These are phyloP conservation scores for Aphis gossypii DNA, from an alignment of 1,140 invertebrate genomes.

Conservation along the genomic window DNA sequence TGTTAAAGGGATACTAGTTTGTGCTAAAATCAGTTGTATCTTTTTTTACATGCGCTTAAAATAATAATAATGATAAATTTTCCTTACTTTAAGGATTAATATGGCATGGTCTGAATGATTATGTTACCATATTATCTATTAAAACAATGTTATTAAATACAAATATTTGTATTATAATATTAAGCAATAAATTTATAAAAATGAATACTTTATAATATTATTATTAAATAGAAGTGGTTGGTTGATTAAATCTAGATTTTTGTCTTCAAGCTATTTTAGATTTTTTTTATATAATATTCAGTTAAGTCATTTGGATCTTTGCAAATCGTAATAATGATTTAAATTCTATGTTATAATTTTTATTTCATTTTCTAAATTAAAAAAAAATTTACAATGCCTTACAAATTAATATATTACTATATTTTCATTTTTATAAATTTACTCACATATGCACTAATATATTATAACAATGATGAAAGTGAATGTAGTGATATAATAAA, in stretches of 20 bases:
- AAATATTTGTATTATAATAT: not conserved
- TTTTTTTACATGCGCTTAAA: no score
- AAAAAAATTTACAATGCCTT: not conserved
- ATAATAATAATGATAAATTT: no score
- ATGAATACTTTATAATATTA: not conserved
- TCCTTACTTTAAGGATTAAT: no score
- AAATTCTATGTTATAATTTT: not conserved
- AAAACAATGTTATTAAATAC: not conserved
- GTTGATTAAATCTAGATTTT: not conserved
- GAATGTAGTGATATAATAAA: conserved; percentile 9
- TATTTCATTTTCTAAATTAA: not conserved
- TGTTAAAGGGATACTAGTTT: no score
- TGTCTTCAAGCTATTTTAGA: not conserved
- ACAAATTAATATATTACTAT: not conserved
- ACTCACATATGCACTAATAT: not conserved
- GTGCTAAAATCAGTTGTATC: no score
- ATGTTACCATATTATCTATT: not conserved
- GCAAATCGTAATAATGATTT: not conserved
- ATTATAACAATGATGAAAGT: not conserved
- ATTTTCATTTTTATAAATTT: not conserved
- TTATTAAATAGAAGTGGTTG: not conserved
- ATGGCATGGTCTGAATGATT: no score
- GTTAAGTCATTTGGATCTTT: not conserved
- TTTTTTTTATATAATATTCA: not conserved
- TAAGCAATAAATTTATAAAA: not conserved